phyloP scores from a whole-genome alignment of 2,888 invertebrate species.

The Spicauda simplicius region DNA sequence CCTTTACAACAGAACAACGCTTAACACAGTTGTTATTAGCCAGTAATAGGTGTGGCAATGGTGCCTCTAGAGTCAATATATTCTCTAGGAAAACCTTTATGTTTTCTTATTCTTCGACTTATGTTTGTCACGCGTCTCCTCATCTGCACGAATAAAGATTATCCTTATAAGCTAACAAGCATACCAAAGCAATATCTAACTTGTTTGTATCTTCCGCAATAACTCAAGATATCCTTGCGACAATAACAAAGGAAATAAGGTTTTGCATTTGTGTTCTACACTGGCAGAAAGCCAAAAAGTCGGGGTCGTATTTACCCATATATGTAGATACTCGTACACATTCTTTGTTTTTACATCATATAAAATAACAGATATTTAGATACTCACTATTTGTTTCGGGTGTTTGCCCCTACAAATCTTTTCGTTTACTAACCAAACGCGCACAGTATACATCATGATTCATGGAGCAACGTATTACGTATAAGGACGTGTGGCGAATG shows the following conservation, averaged over 20 bases:
- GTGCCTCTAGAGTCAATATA: no score
- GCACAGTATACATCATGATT: conserved; percentile 38
- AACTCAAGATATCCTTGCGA: conserved; percentile 47
- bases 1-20: no score
- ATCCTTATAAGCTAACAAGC: background rate
- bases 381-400: conserved; percentile 57
- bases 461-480: conserved; percentile 27
- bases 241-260: conserved; percentile 65
- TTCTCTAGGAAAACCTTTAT: no score
- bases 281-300: conserved; percentile 35
- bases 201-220: conserved; percentile 25
- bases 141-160: no score
- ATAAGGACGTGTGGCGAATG: conserved; percentile 32
- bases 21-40: no score
- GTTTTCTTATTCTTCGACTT: no score
- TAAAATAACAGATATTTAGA: conserved; percentile 50
- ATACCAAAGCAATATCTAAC: conserved; percentile 2
- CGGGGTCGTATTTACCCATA: conserved; percentile 21
- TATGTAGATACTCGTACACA: conserved; percentile 16
- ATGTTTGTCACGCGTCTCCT: no score
- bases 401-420: conserved; percentile 55
- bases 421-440: conserved; percentile 54
- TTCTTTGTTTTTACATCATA: conserved; percentile 57
- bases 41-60: no score
- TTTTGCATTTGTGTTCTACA: conserved; percentile 51